Evolutionary conservation across 2,113 vertebrate species (phyloP).

Genomic region (Otocyon megalotis): DNA sequence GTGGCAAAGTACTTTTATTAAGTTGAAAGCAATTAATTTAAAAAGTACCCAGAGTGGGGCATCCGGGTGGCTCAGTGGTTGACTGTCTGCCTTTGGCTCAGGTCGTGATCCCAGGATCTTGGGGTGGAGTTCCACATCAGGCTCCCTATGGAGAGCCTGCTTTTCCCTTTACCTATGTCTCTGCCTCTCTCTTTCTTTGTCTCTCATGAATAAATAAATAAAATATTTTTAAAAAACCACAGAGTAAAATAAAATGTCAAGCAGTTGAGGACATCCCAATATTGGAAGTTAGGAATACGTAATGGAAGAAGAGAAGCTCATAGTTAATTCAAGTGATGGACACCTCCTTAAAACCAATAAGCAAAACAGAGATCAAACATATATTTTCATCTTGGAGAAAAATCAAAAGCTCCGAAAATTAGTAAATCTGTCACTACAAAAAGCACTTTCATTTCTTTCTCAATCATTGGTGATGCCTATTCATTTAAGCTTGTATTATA

Average conservation of each 20-base stretch:
- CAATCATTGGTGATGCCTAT: background rate
- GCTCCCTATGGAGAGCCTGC: no score
- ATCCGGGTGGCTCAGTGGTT: no score
- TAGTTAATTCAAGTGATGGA: background rate
- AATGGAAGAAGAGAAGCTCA: background rate
- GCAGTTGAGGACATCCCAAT: background rate
- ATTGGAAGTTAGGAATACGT: background rate
- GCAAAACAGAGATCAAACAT: background rate
- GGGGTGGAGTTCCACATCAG: no score
- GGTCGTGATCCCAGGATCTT: no score
- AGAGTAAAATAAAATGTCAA: background rate
- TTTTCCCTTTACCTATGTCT: no score
- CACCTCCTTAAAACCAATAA: background rate
- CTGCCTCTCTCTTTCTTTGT: no score
- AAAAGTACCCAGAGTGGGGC: background rate
- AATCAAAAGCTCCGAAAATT: conserved; percentile 37
- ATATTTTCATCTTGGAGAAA: conserved; percentile 45
- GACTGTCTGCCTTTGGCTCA: no score
- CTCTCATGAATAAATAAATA: no score
- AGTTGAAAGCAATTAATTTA: background rate
- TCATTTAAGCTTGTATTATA: conserved; percentile 36
- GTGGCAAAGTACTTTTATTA: conserved; percentile 29
- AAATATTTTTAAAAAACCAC: background rate
- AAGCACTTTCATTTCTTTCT: conserved; percentile 60
- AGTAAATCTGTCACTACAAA: conserved; percentile 28